phyloP scores from a whole-genome alignment of 2,797 vertebrate genomes.

The Sebastes vulpes region DNA sequence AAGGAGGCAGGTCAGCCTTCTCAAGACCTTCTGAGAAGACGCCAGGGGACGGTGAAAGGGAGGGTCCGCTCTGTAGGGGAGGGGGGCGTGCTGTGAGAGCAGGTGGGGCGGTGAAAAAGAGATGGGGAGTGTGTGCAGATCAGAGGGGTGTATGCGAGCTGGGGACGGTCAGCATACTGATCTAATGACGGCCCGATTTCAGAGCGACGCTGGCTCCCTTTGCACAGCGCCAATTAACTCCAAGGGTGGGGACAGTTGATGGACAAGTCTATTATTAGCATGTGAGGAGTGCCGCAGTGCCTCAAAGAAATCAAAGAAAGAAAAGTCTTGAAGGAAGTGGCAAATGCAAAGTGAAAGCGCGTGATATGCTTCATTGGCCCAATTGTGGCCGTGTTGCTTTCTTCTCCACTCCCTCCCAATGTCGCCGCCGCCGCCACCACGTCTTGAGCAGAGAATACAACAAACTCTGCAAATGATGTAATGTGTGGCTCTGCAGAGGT shows the following conservation, averaged over 20 bases:
- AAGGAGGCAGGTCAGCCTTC: conserved; percentile 65
- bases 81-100: conserved; percentile 62
- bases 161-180: conserved; percentile 81
- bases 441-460: conserved; percentile 49
- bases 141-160: conserved; percentile 55
- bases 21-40: conserved; percentile 69
- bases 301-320: conserved; percentile 83
- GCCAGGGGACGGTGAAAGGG: conserved; percentile 57
- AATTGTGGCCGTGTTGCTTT: conserved; percentile 78
- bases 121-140: conserved; percentile 56
- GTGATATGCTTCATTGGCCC: conserved; percentile 83
- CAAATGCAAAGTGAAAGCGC: conserved; percentile 79
- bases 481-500: conserved; percentile 52
- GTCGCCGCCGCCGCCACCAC: not conserved
- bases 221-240: conserved; percentile 85
- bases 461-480: conserved; percentile 63
- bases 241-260: conserved; percentile 84
- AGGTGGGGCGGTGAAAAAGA: conserved; percentile 69
- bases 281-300: conserved; percentile 76
- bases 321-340: conserved; percentile 81
- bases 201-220: conserved; percentile 72
- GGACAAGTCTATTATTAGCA: conserved; percentile 88
- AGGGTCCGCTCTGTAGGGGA: conserved; percentile 54
- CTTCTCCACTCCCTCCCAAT: conserved; percentile 29
- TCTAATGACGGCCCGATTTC: conserved; percentile 85